Percentiles rank a stretch among this genome's conserved stretches.
phyloP scores from a whole-genome alignment of 2,113 vertebrate species.

The Xenopus laevis region DNA sequence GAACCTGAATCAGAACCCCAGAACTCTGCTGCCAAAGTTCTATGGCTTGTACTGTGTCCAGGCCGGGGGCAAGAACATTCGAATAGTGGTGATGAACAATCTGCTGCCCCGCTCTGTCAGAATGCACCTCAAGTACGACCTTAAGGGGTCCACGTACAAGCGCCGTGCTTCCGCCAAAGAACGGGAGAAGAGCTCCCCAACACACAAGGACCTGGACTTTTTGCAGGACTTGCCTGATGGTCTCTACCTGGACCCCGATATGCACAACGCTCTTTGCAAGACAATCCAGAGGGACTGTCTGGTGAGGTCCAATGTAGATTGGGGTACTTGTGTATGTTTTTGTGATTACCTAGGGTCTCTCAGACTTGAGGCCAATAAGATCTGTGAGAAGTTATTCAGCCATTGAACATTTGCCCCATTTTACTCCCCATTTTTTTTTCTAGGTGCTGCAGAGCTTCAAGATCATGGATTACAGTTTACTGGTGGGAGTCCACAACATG shows the following conservation, averaged over 20 bases:
- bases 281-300: conserved; percentile 91
- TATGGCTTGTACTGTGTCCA: conserved; percentile 93
- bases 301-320: conserved; percentile 62
- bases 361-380: no score
- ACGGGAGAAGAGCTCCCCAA: conserved; percentile 82
- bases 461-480: conserved; percentile 96
- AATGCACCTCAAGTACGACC: conserved; percentile 93
- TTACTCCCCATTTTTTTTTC: no score
- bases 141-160: conserved; percentile 95
- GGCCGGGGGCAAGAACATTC: conserved; percentile 89
- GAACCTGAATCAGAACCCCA: conserved; percentile 94
- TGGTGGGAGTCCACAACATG: conserved; percentile 85
- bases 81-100: conserved; percentile 96
- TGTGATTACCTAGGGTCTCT: background rate
- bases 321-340: background rate
- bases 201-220: conserved; percentile 89
- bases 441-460: conserved; percentile 87
- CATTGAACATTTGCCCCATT: no score
- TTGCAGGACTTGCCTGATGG: conserved; percentile 85
- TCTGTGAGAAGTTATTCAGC: no score
- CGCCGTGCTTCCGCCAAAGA: conserved; percentile 84
- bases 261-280: conserved; percentile 86
- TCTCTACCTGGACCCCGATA: conserved; percentile 83
- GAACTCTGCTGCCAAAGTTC: conserved; percentile 89
- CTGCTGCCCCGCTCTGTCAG: conserved; percentile 81